Base-by-base conservation (phyloP, 2,888 invertebrate genomes). In the Eubasilissa splendida region DNA sequence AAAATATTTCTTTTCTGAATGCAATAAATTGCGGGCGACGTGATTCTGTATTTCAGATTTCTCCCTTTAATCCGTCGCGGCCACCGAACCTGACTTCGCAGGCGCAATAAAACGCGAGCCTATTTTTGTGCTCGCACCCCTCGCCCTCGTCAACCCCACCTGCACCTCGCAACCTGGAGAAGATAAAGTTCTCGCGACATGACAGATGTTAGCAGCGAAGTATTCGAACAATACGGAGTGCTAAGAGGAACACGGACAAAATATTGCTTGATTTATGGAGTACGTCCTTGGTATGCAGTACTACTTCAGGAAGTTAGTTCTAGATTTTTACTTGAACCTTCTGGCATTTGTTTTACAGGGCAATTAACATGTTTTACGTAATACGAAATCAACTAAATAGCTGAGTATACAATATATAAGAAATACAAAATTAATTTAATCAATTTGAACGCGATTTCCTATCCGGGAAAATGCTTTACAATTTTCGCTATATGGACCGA, bases 181-280 rank as follows among this genome's bases (percentile, higher is more conserved):
- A 68, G 68, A 50, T 50, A n/a, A 68, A 68, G 42, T 68, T 68
- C 68, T 9, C 68, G n/a, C 50, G 50, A 68, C 68, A 68, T 50
- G 68, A 68, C 52, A 68, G 68, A 68, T 68, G 68, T 14, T 42
- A 12, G 50, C 12, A 52, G 68, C 50, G 8, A 50, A 12, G 50
- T 3, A 31, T 33, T 68, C 68, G 52, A 68, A 68, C 52, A 68
- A 68, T 66, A 58, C 58, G 33, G 31, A 12, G 31, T 31, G 12
- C 63, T 9, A 10, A 12, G 5, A 33, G 11, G 63, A 63, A 33
- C 52, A 50, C 50, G 4, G 7, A 68, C 68, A 68, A 66, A 68
- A 68, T 50, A 14, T 14, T 52, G 9, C 9, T 50, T 68, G 68
- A 68, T 68, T 68, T 68, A 68, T 68, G 68, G 50, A 68, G n/a